These are phyloP conservation scores for Diarsia brunnea DNA, from an alignment of 2,888 invertebrate species.

Conservation along the genomic window DNA sequence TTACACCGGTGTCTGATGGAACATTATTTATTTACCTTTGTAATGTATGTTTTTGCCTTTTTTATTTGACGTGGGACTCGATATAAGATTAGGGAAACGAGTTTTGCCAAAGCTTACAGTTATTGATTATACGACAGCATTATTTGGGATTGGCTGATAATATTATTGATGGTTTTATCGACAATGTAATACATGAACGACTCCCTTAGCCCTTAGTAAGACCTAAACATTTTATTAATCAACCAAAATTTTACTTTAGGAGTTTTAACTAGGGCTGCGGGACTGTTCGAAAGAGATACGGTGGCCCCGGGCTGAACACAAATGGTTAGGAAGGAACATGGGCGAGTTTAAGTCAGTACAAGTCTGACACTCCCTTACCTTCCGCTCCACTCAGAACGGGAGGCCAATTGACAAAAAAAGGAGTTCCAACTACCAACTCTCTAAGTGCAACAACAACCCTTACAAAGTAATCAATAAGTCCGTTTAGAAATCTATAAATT, in stretches of 20 bases:
- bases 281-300: too few relatives aligned
- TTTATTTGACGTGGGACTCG: constrained; percentile 16
- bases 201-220: constrained; percentile 3
- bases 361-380: too few relatives aligned
- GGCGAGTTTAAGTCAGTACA: too few relatives aligned
- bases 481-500: constrained; percentile 15
- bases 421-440: not conserved
- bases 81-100: constrained; percentile 17
- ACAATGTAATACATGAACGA: not conserved
- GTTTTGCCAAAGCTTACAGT: constrained; percentile 35
- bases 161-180: not conserved
- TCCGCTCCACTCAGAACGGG: too few relatives aligned
- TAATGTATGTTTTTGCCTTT: not conserved
- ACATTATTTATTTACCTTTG: constrained; percentile 38
- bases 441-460: not conserved
- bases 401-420: too few relatives aligned
- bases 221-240: not conserved
- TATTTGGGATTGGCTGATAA: constrained; percentile 6
- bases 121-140: constrained; percentile 12
- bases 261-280: too few relatives aligned
- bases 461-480: constrained; percentile 26
- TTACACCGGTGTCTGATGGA: constrained; percentile 1
- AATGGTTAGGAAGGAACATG: too few relatives aligned
- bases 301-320: too few relatives aligned
- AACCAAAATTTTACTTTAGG: not conserved